Base-by-base conservation (phyloP, 2,113 vertebrate genomes). In the Paratilapia polleni region DNA sequence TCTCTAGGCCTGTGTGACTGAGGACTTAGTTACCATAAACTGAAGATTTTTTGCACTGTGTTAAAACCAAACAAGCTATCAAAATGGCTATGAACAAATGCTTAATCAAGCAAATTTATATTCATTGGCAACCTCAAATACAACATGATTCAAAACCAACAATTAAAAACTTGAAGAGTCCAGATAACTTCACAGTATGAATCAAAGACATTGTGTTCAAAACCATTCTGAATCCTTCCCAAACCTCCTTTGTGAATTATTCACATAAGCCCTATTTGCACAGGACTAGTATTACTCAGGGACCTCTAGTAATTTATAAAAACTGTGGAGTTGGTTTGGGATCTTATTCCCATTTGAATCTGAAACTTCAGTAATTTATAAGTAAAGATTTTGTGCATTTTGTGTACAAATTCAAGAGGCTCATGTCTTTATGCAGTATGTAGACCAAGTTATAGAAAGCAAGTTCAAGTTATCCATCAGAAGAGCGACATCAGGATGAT, bases 141-240 rank as follows among this genome's bases (percentile, higher is more conserved):
- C 34, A 38, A 22, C 2, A 14, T 13, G 15, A 68, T 59, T 88
- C 49, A 81, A 87, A 68, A 57, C 12, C 64, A 62, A 85, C 77
- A 83, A 80, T 84, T 85, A 64, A 84, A 70, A 58, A 78, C 47
- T 76, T 82, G 43, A 83, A 87, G 87, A 36, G 26, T 43, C 6
- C 36, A 75, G 76, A 82, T 76, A 70, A 83, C 70, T 78, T 82
- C 41, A 80, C 66, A 56, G 47, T 70, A 31, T n/a, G n/a, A 77
- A 58, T 85, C 62, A 68, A 88, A 70, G 38, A 41, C 57, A 49
- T 15, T 9, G 11, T 12, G 61, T 28, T 60, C 38, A 22, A 64
- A 79, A 56, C 15, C 14, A 11, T 70, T 31, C 73, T 68, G 5
- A 26, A 61, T 81, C 52, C 60, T 81, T 79, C 82, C 79, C 76